Percentiles rank a stretch among this genome's conserved stretches.
Conservation (phyloP, 2,888 invertebrate species). For the Thera britannica region DNA sequence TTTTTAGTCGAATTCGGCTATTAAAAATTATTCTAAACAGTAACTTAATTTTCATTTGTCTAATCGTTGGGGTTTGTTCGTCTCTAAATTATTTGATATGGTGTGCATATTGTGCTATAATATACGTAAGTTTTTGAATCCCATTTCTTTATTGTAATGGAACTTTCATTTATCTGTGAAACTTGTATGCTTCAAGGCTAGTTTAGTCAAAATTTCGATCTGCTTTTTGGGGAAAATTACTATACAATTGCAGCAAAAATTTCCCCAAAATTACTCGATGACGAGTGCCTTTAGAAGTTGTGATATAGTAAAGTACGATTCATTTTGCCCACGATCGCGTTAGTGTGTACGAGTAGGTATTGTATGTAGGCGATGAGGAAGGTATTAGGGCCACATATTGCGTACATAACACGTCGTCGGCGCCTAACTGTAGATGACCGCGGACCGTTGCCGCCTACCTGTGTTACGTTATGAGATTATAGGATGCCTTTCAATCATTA, state of each 20-base stretch:
- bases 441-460: slow-evolving; percentile 45
- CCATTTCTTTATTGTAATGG: no score
- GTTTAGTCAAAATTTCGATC: no score
- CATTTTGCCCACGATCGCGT: slow-evolving; percentile 1
- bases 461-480: slow-evolving; percentile 38
- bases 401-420: slow-evolving; percentile 44
- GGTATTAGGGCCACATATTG: slow-evolving; percentile 52
- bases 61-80: no score
- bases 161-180: no score
- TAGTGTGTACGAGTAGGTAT: neutral
- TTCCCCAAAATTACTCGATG: no score
- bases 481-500: slow-evolving; percentile 29
- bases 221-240: no score
- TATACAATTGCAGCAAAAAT: no score
- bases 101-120: no score
- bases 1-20: neutral
- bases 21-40: neutral
- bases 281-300: no score
- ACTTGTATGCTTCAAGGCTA: no score
- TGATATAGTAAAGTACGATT: neutral
- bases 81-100: no score
- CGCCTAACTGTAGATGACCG: slow-evolving; percentile 53
- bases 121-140: no score
- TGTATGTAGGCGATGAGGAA: slow-evolving; percentile 50
- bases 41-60: neutral